Conservation (phyloP, 2,888 invertebrate species). For the Tinea trinotella region DNA sequence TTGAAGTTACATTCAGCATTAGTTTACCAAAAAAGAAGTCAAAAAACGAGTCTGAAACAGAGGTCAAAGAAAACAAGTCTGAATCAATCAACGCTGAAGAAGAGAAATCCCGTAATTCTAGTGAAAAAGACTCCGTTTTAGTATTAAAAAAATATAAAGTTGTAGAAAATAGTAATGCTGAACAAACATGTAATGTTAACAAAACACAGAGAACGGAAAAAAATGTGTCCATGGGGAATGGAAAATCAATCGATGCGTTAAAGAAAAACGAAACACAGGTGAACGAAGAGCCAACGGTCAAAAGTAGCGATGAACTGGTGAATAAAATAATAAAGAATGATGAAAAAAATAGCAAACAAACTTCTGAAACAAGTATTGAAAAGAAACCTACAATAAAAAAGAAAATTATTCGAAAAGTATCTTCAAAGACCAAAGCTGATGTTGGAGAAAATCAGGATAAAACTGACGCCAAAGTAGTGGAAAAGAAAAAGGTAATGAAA, state of each 20-base stretch:
- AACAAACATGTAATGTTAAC: conserved; percentile 30
- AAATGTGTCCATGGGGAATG: conserved; percentile 33
- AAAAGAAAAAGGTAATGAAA: conserved; percentile 59
- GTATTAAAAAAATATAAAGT: conserved; percentile 53
- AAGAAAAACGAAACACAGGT: conserved; percentile 19
- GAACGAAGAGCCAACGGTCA: conserved; percentile 36
- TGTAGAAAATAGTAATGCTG: conserved; percentile 30
- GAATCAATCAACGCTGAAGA: too few species aligned
- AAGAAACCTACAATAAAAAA: conserved; percentile 60
- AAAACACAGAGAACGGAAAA: conserved; percentile 33
- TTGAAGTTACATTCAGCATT: conserved; percentile 64
- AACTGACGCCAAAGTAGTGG: conserved; percentile 41
- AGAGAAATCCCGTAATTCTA: not conserved
- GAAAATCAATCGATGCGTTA: conserved; percentile 22
- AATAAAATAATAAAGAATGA: conserved; percentile 25
- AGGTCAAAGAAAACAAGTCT: conserved; percentile 31
- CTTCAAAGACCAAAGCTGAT: conserved; percentile 61
- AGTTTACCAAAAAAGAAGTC: conserved; percentile 53
- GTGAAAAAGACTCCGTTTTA: conserved; percentile 24
- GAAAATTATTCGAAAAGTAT: conserved; percentile 59
- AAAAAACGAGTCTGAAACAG: conserved; percentile 30
- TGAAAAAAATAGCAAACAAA: conserved; percentile 33
- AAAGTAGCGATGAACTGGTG: conserved; percentile 25
- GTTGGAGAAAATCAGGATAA: conserved; percentile 35
- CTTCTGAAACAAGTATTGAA: conserved; percentile 40